Evolutionary conservation across 1,140 invertebrate genomes (phyloP), one percentile per base, ranked within the genome.

Genomic region (Odontomachus brunneus): DNA sequence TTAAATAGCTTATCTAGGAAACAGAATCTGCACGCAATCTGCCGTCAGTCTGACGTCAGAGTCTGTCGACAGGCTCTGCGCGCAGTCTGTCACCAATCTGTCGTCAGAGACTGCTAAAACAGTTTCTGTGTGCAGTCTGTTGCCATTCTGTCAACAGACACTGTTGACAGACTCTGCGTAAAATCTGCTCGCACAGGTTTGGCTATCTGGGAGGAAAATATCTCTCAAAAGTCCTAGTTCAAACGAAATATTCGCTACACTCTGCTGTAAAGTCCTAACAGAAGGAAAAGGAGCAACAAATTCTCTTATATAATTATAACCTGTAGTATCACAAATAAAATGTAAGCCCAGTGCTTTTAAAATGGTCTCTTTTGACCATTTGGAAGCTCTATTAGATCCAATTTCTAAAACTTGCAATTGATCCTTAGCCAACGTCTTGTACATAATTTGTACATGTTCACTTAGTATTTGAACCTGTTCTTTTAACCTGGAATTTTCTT

Each of bases 251-350:
- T 63, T 63, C 4, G 26, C 26, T 33, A 33, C 14, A 11, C 12
- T 33, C 7, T 9, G 17, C 7, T 63, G 60, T 63, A 63, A 63
- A 63, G 60, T 63, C 5, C 60, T 33, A 7, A 63, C 26, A 17
- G 60, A 63, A 33, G 17, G 26, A 38, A 63, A 33, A 33, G 60
- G 60, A 33, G 60, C 29, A 33, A 63, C 17, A 11, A 63, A 15
- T 33, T 63, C 5, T 33, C 60, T 62, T 63, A 63, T 12, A 63
- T 63, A 19, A 63, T 33, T 63, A 15, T 63, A 63, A 63, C 60
- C 60, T 63, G 26, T 63, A 38, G 26, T 63, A 2, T 29, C 60
- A 63, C 60, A 63, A 38, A 17, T 63, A 63, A 63, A 63, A 63
- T 17, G 60, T 17, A 63, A 38, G 15, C 17, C 29, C 7, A 33